Conservation (phyloP, 2,797 vertebrate genomes). For the Chloroceryle amazona region DNA sequence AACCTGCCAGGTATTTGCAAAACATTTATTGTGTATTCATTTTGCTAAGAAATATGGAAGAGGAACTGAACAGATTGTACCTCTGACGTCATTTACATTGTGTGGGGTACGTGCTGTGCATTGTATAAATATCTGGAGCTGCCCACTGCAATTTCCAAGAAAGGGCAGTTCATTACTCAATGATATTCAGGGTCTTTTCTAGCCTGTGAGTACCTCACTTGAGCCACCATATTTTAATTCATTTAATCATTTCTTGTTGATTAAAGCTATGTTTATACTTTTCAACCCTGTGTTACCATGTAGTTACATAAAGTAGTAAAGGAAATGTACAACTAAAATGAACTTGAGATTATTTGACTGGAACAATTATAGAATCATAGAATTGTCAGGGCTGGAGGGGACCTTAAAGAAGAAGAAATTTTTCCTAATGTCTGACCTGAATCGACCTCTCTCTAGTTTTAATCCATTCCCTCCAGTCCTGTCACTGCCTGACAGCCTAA, state of each 20-base stretch:
- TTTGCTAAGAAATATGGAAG: background rate
- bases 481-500: no score
- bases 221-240: background rate
- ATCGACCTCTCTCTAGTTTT: no score
- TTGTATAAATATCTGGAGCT: slow-evolving; percentile 19
- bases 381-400: no score
- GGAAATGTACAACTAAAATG: background rate
- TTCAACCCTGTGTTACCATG: background rate
- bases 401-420: no score
- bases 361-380: background rate
- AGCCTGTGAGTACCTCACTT: background rate
- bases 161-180: background rate
- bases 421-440: no score
- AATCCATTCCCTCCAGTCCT: no score
- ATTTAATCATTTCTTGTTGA: background rate
- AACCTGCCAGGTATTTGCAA: background rate
- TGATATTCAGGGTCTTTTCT: background rate
- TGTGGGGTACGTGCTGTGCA: background rate
- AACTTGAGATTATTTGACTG: background rate
- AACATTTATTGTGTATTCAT: background rate
- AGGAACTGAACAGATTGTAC: background rate
- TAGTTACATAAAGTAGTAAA: background rate
- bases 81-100: background rate
- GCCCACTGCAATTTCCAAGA: background rate
- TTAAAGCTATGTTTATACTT: background rate